Evolutionary conservation across 2,888 invertebrate species (phyloP).

Genomic region (Epistrophe grossulariae): DNA sequence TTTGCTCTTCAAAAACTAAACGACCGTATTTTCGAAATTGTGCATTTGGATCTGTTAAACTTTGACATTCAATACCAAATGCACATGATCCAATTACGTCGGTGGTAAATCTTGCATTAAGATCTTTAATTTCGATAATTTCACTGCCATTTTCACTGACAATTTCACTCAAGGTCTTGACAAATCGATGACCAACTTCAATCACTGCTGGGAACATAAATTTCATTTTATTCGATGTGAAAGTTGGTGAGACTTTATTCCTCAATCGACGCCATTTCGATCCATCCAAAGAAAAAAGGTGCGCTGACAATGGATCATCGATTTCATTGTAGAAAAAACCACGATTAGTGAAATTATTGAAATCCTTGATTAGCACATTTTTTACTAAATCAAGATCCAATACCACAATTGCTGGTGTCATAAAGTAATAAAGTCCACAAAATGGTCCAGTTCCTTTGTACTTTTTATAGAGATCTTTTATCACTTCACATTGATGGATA

Average conservation of each 20-base stretch:
- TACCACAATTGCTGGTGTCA: constrained; percentile 78
- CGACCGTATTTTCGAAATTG: constrained; percentile 80
- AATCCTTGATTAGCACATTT: constrained; percentile 82
- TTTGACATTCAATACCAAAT: constrained; percentile 84
- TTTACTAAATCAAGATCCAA: constrained; percentile 81
- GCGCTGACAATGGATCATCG: constrained; percentile 79
- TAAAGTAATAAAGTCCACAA: constrained; percentile 78
- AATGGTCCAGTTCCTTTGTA: constrained; percentile 9
- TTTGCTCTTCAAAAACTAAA: constrained; percentile 64
- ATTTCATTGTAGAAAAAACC: constrained; percentile 75
- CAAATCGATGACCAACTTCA: constrained; percentile 76
- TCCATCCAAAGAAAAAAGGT: constrained; percentile 81
- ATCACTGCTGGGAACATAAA: constrained; percentile 83
- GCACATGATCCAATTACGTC: constrained; percentile 84
- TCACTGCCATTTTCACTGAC: background rate
- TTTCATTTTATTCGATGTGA: constrained; percentile 85
- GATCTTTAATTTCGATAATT: constrained; percentile 83
- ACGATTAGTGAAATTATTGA: constrained; percentile 81
- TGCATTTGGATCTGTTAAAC: constrained; percentile 81
- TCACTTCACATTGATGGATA: background rate
- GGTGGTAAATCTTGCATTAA: constrained; percentile 83
- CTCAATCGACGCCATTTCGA: constrained; percentile 84
- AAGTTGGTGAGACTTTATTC: constrained; percentile 84
- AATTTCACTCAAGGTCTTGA: background rate
- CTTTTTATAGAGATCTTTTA: background rate